Evolutionary conservation across 2,888 invertebrate species (phyloP).

Genomic region (Lasioglossum zephyrum): DNA sequence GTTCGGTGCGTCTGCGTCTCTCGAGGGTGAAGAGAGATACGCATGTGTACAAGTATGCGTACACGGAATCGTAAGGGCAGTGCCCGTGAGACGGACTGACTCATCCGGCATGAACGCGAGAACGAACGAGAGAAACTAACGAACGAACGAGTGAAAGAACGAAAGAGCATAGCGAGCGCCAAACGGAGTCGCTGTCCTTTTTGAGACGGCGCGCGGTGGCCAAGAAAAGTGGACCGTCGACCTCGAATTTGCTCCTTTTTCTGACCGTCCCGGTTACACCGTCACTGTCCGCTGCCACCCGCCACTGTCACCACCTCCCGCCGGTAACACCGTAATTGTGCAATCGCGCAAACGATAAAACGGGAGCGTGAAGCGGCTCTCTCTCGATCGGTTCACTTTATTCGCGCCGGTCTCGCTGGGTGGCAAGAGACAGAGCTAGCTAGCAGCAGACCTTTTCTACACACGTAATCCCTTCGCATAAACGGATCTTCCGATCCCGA

Average conservation of each 20-base stretch:
- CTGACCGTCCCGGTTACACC: constrained; percentile 24
- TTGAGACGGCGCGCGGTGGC: constrained; percentile 35
- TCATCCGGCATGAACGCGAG: constrained; percentile 71
- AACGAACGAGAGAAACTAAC: neutral
- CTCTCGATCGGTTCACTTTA: constrained; percentile 27
- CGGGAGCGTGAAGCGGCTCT: constrained; percentile 27
- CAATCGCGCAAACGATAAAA: constrained; percentile 65
- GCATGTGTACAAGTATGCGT: constrained; percentile 31
- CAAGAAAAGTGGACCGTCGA: constrained; percentile 74
- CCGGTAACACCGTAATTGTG: constrained; percentile 58
- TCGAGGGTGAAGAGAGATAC: constrained; percentile 12
- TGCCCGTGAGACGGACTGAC: constrained; percentile 74
- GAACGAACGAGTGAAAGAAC: neutral
- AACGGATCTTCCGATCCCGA: constrained; percentile 11
- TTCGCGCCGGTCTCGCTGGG: constrained; percentile 48
- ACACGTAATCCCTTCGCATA: constrained; percentile 50
- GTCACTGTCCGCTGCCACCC: constrained; percentile 26
- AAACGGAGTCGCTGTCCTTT: constrained; percentile 52
- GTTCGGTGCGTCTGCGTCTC: neutral
- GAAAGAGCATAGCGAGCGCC: constrained; percentile 3
- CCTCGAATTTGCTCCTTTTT: constrained; percentile 62
- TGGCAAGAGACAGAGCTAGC: constrained; percentile 26
- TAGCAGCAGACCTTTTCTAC: neutral
- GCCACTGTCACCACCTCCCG: constrained; percentile 54
- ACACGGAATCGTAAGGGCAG: constrained; percentile 60